A percentile compares a stretch with the other conserved stretches of the same genome.
Evolutionary conservation across 2,113 vertebrate genomes (phyloP).

Genomic region (Oxygymnocypris stewartii): DNA sequence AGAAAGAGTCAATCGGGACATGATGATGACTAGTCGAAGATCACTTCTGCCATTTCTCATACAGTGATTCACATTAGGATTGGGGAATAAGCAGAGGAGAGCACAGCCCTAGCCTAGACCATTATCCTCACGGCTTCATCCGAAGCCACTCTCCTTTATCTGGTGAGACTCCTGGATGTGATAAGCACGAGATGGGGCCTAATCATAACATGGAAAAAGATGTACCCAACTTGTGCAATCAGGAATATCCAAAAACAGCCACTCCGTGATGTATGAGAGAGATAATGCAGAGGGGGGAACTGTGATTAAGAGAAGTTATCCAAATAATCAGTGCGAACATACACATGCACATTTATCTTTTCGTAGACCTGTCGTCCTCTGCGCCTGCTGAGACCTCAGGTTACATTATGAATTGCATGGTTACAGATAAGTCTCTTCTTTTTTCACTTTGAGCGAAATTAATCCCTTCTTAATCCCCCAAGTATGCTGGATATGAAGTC

Average conservation of each 20-base stretch:
- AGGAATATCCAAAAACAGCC: slow-evolving; percentile 51
- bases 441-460: slow-evolving; percentile 67
- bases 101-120: slow-evolving; percentile 49
- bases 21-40: neutral
- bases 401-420: slow-evolving; percentile 68
- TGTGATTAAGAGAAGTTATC: slow-evolving; percentile 48
- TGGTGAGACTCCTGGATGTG: slow-evolving; percentile 51
- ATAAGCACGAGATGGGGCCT: slow-evolving; percentile 51
- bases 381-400: slow-evolving; percentile 59
- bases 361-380: neutral
- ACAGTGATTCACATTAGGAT: neutral
- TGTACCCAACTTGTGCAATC: slow-evolving; percentile 60
- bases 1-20: neutral
- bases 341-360: slow-evolving; percentile 37
- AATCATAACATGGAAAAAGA: slow-evolving; percentile 56
- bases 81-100: slow-evolving; percentile 19
- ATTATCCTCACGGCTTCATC: slow-evolving; percentile 48
- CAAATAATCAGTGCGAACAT: no score
- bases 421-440: slow-evolving; percentile 64
- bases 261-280: slow-evolving; percentile 54
- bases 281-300: slow-evolving; percentile 60
- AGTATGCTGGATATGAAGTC: slow-evolving; percentile 75
- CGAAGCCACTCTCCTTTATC: slow-evolving; percentile 57
- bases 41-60: slow-evolving; percentile 24
- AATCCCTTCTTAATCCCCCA: slow-evolving; percentile 78